Conservation (phyloP, 1,140 invertebrate genomes). For the Drosophila varians region DNA sequence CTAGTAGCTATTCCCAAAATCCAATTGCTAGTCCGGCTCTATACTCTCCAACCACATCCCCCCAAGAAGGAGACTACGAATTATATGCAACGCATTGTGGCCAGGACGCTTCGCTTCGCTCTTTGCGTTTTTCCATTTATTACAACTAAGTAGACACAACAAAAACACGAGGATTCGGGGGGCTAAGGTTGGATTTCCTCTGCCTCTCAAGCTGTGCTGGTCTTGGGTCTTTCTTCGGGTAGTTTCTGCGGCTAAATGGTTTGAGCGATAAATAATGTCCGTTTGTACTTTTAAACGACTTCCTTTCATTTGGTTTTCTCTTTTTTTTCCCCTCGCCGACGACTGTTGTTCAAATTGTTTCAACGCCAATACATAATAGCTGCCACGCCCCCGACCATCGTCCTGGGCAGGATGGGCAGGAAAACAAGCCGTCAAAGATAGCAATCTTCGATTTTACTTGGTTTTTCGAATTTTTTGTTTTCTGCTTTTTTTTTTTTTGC, state of each 20-base stretch:
- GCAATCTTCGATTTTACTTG: constrained; percentile 82
- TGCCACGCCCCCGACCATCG: constrained; percentile 43
- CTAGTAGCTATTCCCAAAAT: constrained; percentile 16
- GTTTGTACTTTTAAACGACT: constrained; percentile 84
- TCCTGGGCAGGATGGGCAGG: constrained; percentile 46
- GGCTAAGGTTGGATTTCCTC: constrained; percentile 15
- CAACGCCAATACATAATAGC: constrained; percentile 83
- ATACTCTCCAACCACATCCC: constrained; percentile 1
- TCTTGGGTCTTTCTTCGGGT: constrained; percentile 38
- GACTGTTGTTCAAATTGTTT: constrained; percentile 81
- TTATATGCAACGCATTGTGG: constrained; percentile 72
- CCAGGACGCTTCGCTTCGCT: constrained; percentile 19
- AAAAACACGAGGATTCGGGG: constrained; percentile 28
- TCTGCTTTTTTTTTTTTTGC: constrained; percentile 9
- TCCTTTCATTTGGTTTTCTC: constrained; percentile 82
- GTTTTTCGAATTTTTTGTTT: constrained; percentile 15
- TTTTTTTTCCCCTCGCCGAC: constrained; percentile 19
- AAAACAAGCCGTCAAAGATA: constrained; percentile 83
- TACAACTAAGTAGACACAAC: constrained; percentile 78
- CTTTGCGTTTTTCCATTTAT: constrained; percentile 69
- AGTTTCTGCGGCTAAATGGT: constrained; percentile 79
- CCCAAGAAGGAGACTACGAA: constrained; percentile 38
- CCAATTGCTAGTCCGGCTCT: constrained; percentile 25
- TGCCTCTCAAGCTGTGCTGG: constrained; percentile 1
- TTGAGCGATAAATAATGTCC: constrained; percentile 83